Conservation (phyloP, 2,797 vertebrate species). For the Lophius americanus region DNA sequence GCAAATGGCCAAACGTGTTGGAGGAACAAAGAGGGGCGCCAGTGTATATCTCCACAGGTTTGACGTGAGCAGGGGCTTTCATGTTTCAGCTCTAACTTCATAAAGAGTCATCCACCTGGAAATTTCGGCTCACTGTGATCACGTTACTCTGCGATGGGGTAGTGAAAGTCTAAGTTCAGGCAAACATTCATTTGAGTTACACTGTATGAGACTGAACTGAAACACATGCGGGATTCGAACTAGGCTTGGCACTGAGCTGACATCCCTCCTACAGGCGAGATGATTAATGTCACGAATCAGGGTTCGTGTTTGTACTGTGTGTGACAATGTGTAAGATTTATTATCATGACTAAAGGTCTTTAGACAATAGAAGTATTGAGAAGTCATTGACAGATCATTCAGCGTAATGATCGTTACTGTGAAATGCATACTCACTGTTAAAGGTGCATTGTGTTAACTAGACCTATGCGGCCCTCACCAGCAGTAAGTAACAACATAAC, state of each 20-base stretch:
- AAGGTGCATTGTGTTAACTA: neutral
- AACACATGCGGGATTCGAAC: constrained; percentile 42
- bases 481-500: too few relatives aligned
- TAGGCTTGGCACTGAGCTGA: constrained; percentile 35
- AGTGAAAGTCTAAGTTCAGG: constrained; percentile 8
- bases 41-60: constrained; percentile 27
- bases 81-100: constrained; percentile 36
- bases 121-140: constrained; percentile 19
- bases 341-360: constrained; percentile 46
- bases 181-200: constrained; percentile 54
- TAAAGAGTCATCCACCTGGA: constrained; percentile 40
- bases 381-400: neutral
- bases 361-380: neutral
- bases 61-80: constrained; percentile 31
- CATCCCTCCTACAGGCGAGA: constrained; percentile 36
- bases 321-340: too few relatives aligned
- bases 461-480: too few relatives aligned
- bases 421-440: constrained; percentile 10
- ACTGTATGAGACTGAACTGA: constrained; percentile 24
- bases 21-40: constrained; percentile 19
- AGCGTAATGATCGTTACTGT: neutral
- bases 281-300: constrained; percentile 66
- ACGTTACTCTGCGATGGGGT: constrained; percentile 26
- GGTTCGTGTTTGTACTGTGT: constrained; percentile 11
- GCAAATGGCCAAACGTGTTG: constrained; percentile 29